Percentiles rank a stretch among this genome's conserved stretches.
These are phyloP conservation scores for Eupristina koningsbergeri DNA, from an alignment of 1,140 invertebrate genomes.

Conservation along the genomic window DNA sequence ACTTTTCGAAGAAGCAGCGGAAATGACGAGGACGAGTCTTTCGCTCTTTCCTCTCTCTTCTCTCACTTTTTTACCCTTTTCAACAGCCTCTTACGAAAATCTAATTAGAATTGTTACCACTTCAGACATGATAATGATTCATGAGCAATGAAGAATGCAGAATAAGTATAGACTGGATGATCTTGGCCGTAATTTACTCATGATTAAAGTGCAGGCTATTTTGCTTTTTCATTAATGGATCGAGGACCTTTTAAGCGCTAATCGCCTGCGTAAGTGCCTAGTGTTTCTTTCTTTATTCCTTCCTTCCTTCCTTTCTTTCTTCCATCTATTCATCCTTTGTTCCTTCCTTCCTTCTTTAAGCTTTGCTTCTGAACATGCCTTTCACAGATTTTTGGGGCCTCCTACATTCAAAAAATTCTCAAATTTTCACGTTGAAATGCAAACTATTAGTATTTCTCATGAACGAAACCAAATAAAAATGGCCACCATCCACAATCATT, in stretches of 20 bases:
- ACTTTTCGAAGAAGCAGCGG: slow-evolving; percentile 20
- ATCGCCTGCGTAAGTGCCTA: slow-evolving; percentile 6
- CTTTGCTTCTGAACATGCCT: neutral
- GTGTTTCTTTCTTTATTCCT: too few relatives aligned
- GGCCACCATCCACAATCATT: neutral
- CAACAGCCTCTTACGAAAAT: slow-evolving; percentile 47
- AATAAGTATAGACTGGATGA: neutral
- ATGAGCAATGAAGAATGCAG: slow-evolving; percentile 33
- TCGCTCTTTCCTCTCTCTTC: neutral
- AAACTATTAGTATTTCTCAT: neutral
- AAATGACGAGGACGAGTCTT: neutral
- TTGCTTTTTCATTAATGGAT: slow-evolving; percentile 28
- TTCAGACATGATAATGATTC: slow-evolving; percentile 48
- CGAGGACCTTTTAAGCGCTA: neutral
- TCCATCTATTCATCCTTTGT: too few relatives aligned
- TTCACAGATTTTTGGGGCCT: neutral
- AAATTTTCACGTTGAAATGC: neutral
- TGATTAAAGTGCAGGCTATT: slow-evolving; percentile 42
- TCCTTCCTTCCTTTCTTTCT: too few relatives aligned
- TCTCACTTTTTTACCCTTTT: too few relatives aligned
- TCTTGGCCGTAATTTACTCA: slow-evolving; percentile 25
- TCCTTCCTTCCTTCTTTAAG: neutral
- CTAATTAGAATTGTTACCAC: slow-evolving; percentile 46
- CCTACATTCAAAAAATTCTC: neutral
- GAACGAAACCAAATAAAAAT: neutral